Evolutionary conservation across 2,113 vertebrate genomes (phyloP).

Genomic region (Carollia perspicillata): DNA sequence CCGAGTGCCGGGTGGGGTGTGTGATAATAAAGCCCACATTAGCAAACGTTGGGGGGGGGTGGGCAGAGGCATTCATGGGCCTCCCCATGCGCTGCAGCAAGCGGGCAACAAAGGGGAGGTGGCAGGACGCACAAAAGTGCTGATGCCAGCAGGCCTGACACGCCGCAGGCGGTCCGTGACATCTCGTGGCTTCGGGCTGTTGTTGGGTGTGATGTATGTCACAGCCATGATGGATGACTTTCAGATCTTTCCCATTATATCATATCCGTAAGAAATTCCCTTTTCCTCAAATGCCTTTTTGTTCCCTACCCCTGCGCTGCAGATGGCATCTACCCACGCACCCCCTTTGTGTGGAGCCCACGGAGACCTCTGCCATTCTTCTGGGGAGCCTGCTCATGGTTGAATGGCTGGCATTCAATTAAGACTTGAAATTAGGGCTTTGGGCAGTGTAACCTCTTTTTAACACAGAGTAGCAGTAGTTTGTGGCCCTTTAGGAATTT

Average conservation of each 20-base stretch:
- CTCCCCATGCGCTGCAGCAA: constrained; percentile 72
- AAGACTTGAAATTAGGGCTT: constrained; percentile 77
- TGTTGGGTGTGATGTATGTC: constrained; percentile 90
- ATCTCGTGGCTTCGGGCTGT: constrained; percentile 84
- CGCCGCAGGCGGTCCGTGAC: constrained; percentile 84
- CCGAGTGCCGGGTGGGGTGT: constrained; percentile 81
- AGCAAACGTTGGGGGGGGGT: constrained; percentile 61
- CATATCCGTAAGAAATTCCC: constrained; percentile 86
- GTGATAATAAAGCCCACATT: constrained; percentile 89
- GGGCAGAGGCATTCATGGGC: constrained; percentile 75
- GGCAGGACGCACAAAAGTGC: constrained; percentile 86
- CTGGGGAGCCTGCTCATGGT: constrained; percentile 65
- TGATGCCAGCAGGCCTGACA: constrained; percentile 84
- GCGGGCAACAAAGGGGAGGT: constrained; percentile 74
- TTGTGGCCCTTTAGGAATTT: constrained; percentile 65
- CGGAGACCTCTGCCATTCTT: constrained; percentile 82
- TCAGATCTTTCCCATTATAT: constrained; percentile 88
- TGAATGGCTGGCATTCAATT: constrained; percentile 81
- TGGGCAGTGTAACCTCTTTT: constrained; percentile 80
- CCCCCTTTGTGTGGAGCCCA: constrained; percentile 89
- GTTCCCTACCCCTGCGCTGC: constrained; percentile 85
- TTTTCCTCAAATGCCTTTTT: constrained; percentile 85
- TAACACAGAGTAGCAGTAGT: constrained; percentile 46
- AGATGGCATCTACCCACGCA: constrained; percentile 96
- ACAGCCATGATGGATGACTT: constrained; percentile 92